A percentile compares a stretch with the other conserved stretches of the same genome.
These are phyloP conservation scores for Cyprinus carpio DNA, from an alignment of 2,113 vertebrate genomes.

Conservation along the genomic window DNA sequence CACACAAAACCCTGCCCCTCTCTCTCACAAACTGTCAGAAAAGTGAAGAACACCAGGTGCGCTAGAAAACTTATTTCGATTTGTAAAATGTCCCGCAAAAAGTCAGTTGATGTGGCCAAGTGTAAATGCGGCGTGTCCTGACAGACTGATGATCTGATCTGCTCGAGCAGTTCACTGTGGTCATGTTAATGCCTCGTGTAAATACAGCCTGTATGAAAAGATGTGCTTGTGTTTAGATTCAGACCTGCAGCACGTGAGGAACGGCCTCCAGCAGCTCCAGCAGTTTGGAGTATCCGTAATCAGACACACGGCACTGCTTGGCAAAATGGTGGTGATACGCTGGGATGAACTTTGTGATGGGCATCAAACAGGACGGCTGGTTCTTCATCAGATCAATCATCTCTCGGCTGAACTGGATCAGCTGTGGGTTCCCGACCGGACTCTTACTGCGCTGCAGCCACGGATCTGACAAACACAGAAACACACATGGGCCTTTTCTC, in stretches of 20 bases:
- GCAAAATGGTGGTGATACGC: slow-evolving; percentile 96
- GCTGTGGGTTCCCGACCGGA: slow-evolving; percentile 94
- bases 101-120: too few species aligned
- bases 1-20: too few species aligned
- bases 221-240: background rate
- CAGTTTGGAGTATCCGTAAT: slow-evolving; percentile 93
- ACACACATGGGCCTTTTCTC: background rate
- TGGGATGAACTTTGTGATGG: slow-evolving; percentile 92
- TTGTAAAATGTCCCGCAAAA: too few species aligned
- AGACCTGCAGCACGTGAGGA: slow-evolving; percentile 93
- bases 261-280: slow-evolving; percentile 94
- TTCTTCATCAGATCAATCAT: slow-evolving; percentile 93
- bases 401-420: slow-evolving; percentile 96
- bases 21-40: too few species aligned
- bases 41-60: too few species aligned
- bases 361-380: slow-evolving; percentile 86
- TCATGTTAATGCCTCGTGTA: too few species aligned
- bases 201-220: background rate
- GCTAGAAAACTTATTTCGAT: too few species aligned
- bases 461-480: slow-evolving; percentile 82
- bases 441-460: slow-evolving; percentile 96
- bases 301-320: slow-evolving; percentile 95
- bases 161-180: too few species aligned
- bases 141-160: too few species aligned
- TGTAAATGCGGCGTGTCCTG: too few species aligned